Base-by-base conservation (phyloP, 1,140 invertebrate species). In the Cheumatopsyche charites region DNA sequence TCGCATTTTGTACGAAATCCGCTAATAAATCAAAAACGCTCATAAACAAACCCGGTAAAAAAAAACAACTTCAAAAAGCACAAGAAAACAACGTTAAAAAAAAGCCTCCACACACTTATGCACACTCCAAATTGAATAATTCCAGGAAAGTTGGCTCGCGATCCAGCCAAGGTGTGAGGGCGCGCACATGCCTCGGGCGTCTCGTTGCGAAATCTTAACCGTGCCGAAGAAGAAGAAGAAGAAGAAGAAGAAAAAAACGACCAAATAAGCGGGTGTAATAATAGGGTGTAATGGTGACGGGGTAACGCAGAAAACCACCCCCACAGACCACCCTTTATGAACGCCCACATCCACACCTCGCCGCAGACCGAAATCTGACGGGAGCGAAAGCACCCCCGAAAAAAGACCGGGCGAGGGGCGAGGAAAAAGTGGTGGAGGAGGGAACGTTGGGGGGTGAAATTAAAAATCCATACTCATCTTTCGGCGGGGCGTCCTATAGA, bases 381-480 rank as follows among this genome's bases (percentile, higher is more conserved):
- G 65, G 65, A 41, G 61, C 41, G 42, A 49, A 25, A 68, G 61
- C 42, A 43, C 52, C n/a, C 6, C 12, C 13, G 43, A 21, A 29
- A 47, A 7, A 41, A 36, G 42, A 7, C 7, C 15, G 41, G 62
- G 15, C 42, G 62, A 12, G 62, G 9, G 66, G 67, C 41, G 74
- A 71, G 61, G 69, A 75, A n/a, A n/a, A n/a, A n/a, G n/a, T n/a
- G n/a, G n/a, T n/a, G n/a, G n/a, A n/a, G n/a, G n/a, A n/a, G n/a
- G n/a, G n/a, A n/a, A n/a, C n/a, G n/a, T n/a, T n/a, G n/a, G n/a
- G n/a, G 72, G 74, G 74, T 73, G 66, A 75, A 75, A 75, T 75
- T 75, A 75, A 75, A 75, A 75, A 75, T 75, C 74, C 71, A 75
- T 75, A 75, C 74, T 73, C 74, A 75, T 75, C 74, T 73, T 73